phyloP scores from a whole-genome alignment of 2,113 vertebrate species.

The Chroicocephalus ridibundus region DNA sequence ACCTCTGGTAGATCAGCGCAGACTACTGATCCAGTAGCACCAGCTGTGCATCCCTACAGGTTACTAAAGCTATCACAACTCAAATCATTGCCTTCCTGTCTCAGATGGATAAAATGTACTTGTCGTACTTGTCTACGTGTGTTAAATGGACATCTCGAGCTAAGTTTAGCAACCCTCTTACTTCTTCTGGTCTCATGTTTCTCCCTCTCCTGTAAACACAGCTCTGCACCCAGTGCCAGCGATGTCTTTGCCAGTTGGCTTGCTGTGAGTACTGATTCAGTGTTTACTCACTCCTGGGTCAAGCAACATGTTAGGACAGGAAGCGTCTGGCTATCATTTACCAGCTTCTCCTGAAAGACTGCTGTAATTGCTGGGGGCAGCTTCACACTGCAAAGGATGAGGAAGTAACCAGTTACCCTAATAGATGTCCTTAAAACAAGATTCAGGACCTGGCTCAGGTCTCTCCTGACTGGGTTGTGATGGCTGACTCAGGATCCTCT shows the following conservation, averaged over 20 bases:
- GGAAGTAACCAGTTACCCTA: neutral
- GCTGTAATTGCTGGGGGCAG: neutral
- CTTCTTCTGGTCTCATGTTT: conserved; percentile 47
- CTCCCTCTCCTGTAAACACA: conserved; percentile 50
- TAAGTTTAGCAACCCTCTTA: conserved; percentile 61
- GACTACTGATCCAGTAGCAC: neutral
- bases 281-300: conserved; percentile 57
- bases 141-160: conserved; percentile 38
- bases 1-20: neutral
- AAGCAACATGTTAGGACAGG: conserved; percentile 64
- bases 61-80: neutral
- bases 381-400: neutral
- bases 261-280: conserved; percentile 57
- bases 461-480: neutral
- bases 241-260: conserved; percentile 43
- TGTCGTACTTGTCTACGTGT: conserved; percentile 1
- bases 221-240: neutral
- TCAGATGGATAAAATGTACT: conserved; percentile 45
- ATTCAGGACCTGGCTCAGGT: neutral
- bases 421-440: neutral
- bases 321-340: conserved; percentile 52
- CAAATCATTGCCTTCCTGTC: neutral
- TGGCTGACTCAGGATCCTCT: neutral
- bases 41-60: neutral
- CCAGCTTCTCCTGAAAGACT: conserved; percentile 27